phyloP scores from a whole-genome alignment of 2,888 invertebrate species.

The Pediacus dermestoides region DNA sequence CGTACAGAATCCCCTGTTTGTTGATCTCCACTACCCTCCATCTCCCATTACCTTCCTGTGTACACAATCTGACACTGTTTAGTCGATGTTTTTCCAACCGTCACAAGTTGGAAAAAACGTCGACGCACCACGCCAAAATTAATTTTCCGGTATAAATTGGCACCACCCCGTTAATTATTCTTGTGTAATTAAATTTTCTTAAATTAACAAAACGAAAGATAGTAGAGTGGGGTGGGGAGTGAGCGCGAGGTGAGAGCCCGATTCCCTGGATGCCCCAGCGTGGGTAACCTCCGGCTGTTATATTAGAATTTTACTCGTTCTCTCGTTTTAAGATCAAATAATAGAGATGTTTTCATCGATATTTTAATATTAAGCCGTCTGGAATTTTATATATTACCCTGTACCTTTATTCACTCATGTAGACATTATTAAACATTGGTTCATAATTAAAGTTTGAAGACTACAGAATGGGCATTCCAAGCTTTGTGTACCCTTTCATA shows the following conservation, averaged over 20 bases:
- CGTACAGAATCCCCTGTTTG: slow-evolving; percentile 36
- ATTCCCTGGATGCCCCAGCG: slow-evolving; percentile 5
- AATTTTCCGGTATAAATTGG: too few relatives aligned
- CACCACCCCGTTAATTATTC: too few relatives aligned
- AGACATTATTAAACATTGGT: slow-evolving; percentile 38
- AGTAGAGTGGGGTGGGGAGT: not conserved
- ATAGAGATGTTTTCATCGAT: slow-evolving; percentile 40
- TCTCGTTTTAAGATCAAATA: slow-evolving; percentile 39
- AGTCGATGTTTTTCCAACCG: slow-evolving; percentile 14
- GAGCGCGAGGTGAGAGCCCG: not conserved
- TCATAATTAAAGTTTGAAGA: slow-evolving; percentile 35
- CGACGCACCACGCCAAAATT: too few relatives aligned
- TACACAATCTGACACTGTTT: slow-evolving; percentile 19
- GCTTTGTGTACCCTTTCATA: too few relatives aligned
- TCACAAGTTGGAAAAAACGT: too few relatives aligned
- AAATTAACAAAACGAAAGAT: slow-evolving; percentile 1
- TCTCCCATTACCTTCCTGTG: slow-evolving; percentile 29
- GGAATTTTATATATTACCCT: slow-evolving; percentile 37
- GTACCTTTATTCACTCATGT: slow-evolving; percentile 39
- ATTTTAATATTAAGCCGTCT: slow-evolving; percentile 41
- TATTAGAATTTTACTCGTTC: slow-evolving; percentile 35
- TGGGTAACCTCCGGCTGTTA: slow-evolving; percentile 35
- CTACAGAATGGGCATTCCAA: slow-evolving; percentile 9
- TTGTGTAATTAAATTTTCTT: slow-evolving; percentile 4
- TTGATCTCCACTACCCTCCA: slow-evolving; percentile 29